Percentiles rank a stretch among this genome's conserved stretches.
Conservation (phyloP, 2,797 vertebrate genomes). For the Enteromius thamalakanensis region DNA sequence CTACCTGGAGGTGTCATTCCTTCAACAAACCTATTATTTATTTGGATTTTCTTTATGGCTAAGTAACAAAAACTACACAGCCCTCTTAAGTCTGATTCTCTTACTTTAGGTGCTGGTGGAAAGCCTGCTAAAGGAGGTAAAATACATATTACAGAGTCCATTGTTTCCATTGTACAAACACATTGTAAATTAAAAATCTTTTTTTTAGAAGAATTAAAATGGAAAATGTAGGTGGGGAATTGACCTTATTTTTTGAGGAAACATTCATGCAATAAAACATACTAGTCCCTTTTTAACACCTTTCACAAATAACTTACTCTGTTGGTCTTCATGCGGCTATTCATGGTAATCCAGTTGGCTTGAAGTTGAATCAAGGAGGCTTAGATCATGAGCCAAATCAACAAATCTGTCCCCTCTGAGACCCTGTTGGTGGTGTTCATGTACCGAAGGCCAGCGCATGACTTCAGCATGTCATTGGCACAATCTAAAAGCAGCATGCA, state of each 20-base stretch:
- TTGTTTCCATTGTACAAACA: not conserved
- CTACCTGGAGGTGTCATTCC: conserved; percentile 32
- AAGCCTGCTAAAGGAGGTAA: conserved; percentile 69
- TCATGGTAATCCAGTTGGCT: conserved; percentile 65
- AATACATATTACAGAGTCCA: not conserved
- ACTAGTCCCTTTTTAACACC: conserved; percentile 28
- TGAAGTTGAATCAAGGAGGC: conserved; percentile 13
- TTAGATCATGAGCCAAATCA: conserved; percentile 55
- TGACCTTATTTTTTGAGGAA: conserved; percentile 24
- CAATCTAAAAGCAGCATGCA: conserved; percentile 71
- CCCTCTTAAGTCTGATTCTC: conserved; percentile 3
- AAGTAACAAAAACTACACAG: not conserved
- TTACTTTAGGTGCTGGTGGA: conserved; percentile 67
- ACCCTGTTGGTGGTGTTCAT: conserved; percentile 35
- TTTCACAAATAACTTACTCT: conserved; percentile 49
- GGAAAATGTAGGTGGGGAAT: not conserved
- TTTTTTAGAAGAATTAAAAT: not conserved
- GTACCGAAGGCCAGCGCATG: conserved; percentile 40
- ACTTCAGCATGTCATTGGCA: conserved; percentile 63
- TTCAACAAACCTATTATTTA: not conserved
- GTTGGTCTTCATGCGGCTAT: conserved; percentile 33
- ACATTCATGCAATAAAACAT: conserved; percentile 25
- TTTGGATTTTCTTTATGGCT: not conserved
- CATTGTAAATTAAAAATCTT: not conserved
- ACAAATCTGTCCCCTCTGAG: conserved; percentile 39